Conservation (phyloP, 2,113 vertebrate genomes). For the Cromileptes altivelis region DNA sequence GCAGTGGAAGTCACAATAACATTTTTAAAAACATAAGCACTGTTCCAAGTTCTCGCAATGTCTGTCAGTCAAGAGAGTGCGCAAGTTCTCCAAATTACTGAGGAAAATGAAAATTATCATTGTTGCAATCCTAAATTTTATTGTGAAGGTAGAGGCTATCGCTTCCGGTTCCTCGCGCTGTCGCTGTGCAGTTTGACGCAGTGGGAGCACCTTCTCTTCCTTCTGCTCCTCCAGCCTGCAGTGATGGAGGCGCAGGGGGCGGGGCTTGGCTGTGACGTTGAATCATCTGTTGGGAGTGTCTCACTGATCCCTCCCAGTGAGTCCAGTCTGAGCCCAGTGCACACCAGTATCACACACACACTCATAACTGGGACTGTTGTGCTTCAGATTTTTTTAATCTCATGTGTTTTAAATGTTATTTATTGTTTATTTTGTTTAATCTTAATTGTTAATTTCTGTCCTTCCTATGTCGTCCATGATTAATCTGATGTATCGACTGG, state of each 20-base stretch:
- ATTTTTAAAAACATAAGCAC: too few relatives aligned
- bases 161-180: conserved; percentile 12
- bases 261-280: conserved; percentile 35
- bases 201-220: conserved; percentile 6
- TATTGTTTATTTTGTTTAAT: too few relatives aligned
- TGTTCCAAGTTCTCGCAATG: too few relatives aligned
- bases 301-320: not conserved
- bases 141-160: not conserved
- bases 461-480: too few relatives aligned
- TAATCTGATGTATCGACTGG: too few relatives aligned
- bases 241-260: conserved; percentile 47
- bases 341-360: not conserved
- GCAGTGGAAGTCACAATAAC: too few relatives aligned
- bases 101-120: not conserved
- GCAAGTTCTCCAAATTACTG: too few relatives aligned
- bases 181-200: not conserved
- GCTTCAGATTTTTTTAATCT: too few relatives aligned
- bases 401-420: too few relatives aligned
- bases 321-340: not conserved
- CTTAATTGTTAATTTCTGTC: not conserved
- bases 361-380: not conserved
- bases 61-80: too few relatives aligned
- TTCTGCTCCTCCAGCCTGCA: not conserved
- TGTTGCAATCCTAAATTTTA: not conserved
- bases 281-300: not conserved